phyloP scores from a whole-genome alignment of 2,888 invertebrate species.

The Elegia similella region DNA sequence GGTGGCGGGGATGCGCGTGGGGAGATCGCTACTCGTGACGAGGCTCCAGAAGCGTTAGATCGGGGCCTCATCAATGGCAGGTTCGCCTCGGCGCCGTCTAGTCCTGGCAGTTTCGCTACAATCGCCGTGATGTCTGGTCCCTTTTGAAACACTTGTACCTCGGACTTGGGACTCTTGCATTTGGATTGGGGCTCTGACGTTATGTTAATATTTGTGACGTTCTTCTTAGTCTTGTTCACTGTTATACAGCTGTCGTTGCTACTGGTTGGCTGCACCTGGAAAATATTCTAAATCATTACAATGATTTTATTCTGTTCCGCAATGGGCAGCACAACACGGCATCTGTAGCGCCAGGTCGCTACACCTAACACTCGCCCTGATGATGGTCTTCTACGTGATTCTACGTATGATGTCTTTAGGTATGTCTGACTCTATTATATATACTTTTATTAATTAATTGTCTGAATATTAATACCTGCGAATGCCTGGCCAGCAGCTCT shows the following conservation, averaged over 20 bases:
- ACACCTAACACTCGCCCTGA: too few relatives aligned
- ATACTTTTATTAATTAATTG: too few relatives aligned
- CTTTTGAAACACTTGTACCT: slow-evolving; percentile 87
- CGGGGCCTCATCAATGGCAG: slow-evolving; percentile 77
- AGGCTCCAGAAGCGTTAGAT: slow-evolving; percentile 80
- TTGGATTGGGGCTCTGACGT: slow-evolving; percentile 76
- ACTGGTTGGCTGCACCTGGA: slow-evolving; percentile 62
- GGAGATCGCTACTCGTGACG: slow-evolving; percentile 71
- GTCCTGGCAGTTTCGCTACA: slow-evolving; percentile 83
- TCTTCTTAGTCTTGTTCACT: slow-evolving; percentile 82
- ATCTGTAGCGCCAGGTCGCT: too few relatives aligned
- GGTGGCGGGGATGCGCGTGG: slow-evolving; percentile 57
- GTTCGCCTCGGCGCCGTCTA: slow-evolving; percentile 69
- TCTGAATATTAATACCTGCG: too few relatives aligned
- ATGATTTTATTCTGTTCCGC: neutral
- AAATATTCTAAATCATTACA: slow-evolving; percentile 14
- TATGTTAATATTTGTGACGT: slow-evolving; percentile 87
- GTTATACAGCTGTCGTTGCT: slow-evolving; percentile 75
- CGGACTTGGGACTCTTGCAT: slow-evolving; percentile 66
- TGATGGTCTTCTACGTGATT: too few relatives aligned
- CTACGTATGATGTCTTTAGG: too few relatives aligned
- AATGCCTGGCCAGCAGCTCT: slow-evolving; percentile 77
- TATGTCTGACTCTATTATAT: too few relatives aligned
- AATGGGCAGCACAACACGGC: too few relatives aligned
- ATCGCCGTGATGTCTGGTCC: slow-evolving; percentile 90